phyloP scores from a whole-genome alignment of 53 echinoderm and acorn worm species.

The Crossaster papposus region DNA sequence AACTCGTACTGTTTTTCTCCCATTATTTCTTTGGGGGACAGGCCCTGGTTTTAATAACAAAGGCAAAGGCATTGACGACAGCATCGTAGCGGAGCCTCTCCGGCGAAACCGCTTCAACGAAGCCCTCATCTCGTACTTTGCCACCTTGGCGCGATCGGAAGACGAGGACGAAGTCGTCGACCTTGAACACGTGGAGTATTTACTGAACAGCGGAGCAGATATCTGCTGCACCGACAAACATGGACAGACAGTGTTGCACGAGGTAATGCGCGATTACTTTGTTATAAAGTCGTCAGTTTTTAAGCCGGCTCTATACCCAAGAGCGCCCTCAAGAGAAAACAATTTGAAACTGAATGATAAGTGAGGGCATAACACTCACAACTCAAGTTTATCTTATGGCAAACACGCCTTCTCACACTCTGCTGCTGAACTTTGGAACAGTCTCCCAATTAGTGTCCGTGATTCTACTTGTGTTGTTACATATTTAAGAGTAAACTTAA shows the following conservation, averaged over 20 bases:
- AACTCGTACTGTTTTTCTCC: not conserved
- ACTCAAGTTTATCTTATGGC: no score
- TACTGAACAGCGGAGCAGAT: conserved; percentile 72
- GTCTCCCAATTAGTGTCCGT: no score
- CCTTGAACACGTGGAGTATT: conserved; percentile 74
- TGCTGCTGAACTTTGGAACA: no score
- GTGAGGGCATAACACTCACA: no score
- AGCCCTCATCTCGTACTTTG: conserved; percentile 88
- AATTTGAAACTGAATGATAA: no score
- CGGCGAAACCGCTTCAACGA: conserved; percentile 67
- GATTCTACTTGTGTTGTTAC: no score
- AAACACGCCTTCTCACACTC: no score
- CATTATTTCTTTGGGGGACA: not conserved
- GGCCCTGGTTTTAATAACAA: not conserved
- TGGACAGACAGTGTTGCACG: conserved; percentile 92
- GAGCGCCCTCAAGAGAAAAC: no score
- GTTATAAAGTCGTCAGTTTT: no score
- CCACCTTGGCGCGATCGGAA: conserved; percentile 69
- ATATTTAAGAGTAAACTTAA: no score
- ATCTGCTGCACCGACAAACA: conserved; percentile 86
- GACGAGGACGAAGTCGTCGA: conserved; percentile 67
- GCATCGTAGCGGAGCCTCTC: conserved; percentile 38
- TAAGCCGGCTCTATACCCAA: no score
- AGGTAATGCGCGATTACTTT: conserved; percentile 56
- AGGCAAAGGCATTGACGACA: conserved; percentile 66